Percentiles rank a stretch among this genome's conserved stretches.
Evolutionary conservation across 2,797 vertebrate genomes (phyloP).

Genomic region (Salarias fasciatus): DNA sequence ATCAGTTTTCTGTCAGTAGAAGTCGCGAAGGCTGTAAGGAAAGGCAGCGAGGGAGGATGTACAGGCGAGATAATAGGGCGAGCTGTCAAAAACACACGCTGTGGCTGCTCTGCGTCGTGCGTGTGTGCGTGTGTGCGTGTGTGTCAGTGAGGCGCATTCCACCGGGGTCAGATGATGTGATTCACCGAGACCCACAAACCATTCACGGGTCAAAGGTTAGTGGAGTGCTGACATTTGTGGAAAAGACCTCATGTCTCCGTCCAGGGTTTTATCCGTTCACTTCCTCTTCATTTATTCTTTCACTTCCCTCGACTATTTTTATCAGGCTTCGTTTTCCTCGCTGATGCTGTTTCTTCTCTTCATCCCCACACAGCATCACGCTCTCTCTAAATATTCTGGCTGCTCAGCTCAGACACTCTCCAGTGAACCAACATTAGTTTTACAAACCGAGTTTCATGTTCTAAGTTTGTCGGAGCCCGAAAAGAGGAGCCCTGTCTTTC

Average conservation of each 20-base stretch:
- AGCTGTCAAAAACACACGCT: conserved; percentile 33
- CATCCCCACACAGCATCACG: conserved; percentile 2
- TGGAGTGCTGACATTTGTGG: conserved; percentile 51
- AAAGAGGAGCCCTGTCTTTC: conserved; percentile 44
- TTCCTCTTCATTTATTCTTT: conserved; percentile 33
- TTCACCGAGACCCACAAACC: conserved; percentile 51
- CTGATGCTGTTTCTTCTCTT: not conserved
- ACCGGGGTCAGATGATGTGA: conserved; percentile 44
- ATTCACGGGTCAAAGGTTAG: conserved; percentile 62
- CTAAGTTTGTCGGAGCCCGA: conserved; percentile 40
- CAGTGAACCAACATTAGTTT: conserved; percentile 48
- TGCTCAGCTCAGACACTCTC: conserved; percentile 29
- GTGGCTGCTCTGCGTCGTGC: not conserved
- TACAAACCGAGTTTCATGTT: conserved; percentile 52
- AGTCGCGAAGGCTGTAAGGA: conserved; percentile 10
- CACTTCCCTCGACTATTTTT: conserved; percentile 32
- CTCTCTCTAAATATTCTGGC: conserved; percentile 17
- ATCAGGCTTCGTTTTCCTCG: not conserved
- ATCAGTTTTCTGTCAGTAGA: conserved; percentile 33
- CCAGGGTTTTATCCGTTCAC: conserved; percentile 22
- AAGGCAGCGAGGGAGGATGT: not conserved
- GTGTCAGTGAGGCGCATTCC: conserved; percentile 61
- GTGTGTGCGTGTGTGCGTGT: too few species aligned
- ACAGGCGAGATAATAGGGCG: conserved; percentile 29
- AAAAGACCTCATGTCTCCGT: conserved; percentile 32